A percentile compares a stretch with the other conserved stretches of the same genome.
phyloP scores from a whole-genome alignment of 2,888 invertebrate genomes.

The Tinea pellionella region DNA sequence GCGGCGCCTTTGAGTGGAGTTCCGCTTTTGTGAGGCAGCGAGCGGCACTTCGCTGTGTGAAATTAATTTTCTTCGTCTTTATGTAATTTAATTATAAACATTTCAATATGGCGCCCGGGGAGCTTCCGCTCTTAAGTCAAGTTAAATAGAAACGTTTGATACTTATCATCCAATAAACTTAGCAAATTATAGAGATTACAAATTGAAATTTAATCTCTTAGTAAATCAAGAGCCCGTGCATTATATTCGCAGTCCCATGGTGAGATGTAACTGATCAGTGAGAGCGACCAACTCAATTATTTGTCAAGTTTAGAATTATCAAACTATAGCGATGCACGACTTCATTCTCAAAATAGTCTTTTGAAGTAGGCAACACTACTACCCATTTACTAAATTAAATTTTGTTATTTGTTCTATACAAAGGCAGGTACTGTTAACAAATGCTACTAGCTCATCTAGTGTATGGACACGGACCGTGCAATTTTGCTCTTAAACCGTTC shows the following conservation, averaged over 20 bases:
- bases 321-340: background rate
- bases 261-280: background rate
- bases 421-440: constrained; percentile 54
- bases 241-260: background rate
- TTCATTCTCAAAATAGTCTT: background rate
- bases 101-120: constrained; percentile 68
- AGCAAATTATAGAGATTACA: constrained; percentile 58
- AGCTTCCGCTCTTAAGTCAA: constrained; percentile 62
- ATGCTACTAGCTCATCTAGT: constrained; percentile 31
- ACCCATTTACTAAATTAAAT: constrained; percentile 66
- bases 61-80: constrained; percentile 71
- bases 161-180: constrained; percentile 68
- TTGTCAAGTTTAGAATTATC: background rate
- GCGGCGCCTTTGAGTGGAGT: constrained; percentile 51
- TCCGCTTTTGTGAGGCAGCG: constrained; percentile 47
- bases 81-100: constrained; percentile 71
- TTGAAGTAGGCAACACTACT: constrained; percentile 20
- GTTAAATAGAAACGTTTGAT: constrained; percentile 70
- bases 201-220: constrained; percentile 16
- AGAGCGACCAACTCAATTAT: background rate
- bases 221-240: background rate
- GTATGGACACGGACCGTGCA: constrained; percentile 43
- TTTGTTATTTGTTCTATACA: constrained; percentile 22
- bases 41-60: constrained; percentile 62
- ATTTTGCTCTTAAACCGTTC: constrained; percentile 62